A percentile compares a stretch with the other conserved stretches of the same genome.
Evolutionary conservation across 2,797 vertebrate genomes (phyloP).

Genomic region (Lutjanus campechanus): DNA sequence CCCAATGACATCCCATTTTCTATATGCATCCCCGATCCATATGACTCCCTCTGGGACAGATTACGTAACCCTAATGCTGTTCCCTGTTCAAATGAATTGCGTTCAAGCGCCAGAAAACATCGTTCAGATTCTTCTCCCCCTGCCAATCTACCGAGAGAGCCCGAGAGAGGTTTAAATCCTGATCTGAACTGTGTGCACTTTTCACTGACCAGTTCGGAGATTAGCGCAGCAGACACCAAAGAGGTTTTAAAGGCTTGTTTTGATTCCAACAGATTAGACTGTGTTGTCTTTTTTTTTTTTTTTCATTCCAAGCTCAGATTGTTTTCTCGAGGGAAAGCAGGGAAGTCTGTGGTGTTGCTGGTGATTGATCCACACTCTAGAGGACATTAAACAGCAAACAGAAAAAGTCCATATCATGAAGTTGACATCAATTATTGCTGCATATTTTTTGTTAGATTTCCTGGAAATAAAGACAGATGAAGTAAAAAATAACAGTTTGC

Average conservation of each 20-base stretch:
- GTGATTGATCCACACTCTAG: background rate
- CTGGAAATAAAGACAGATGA: background rate
- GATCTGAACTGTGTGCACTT: constrained; percentile 63
- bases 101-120: constrained; percentile 31
- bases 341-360: background rate
- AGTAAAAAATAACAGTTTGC: background rate
- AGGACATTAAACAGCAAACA: no score
- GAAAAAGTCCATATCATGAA: no score
- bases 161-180: constrained; percentile 52
- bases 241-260: constrained; percentile 75
- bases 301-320: constrained; percentile 45
- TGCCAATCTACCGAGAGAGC: constrained; percentile 44
- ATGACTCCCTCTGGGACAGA: constrained; percentile 6
- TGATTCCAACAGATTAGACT: constrained; percentile 67
- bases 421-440: no score
- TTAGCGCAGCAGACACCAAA: constrained; percentile 69
- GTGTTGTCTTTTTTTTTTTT: constrained; percentile 53
- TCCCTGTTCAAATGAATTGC: constrained; percentile 38
- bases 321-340: constrained; percentile 29
- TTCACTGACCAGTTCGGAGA: constrained; percentile 72
- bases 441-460: no score
- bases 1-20: constrained; percentile 45
- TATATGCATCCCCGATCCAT: constrained; percentile 56
- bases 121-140: background rate
- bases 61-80: constrained; percentile 56